Conservation (phyloP, 1,140 invertebrate species). For the Drosophila suzukii region DNA sequence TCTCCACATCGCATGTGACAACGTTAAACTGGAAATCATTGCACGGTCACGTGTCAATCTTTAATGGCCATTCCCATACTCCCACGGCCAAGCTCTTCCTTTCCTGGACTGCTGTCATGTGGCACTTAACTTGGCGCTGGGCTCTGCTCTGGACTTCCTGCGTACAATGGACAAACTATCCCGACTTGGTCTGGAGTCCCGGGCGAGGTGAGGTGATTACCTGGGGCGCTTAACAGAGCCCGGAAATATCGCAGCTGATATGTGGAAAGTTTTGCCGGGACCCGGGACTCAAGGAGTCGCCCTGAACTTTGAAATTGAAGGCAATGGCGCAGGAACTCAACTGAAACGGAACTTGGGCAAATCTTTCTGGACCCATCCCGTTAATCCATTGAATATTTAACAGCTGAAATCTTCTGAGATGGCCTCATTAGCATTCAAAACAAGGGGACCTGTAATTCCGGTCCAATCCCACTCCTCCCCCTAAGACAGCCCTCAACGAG, state of each 20-base stretch:
- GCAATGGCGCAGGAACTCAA: conserved; percentile 3
- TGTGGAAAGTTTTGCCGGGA: conserved; percentile 35
- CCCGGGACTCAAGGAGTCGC: not conserved
- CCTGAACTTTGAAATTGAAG: conserved; percentile 29
- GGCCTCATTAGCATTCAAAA: conserved; percentile 38
- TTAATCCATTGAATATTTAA: conserved; percentile 41
- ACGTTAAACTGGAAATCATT: conserved; percentile 82
- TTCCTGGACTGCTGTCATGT: conserved; percentile 53
- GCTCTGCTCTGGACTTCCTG: conserved; percentile 27
- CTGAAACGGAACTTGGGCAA: conserved; percentile 3
- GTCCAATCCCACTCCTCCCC: conserved; percentile 7
- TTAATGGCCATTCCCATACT: conserved; percentile 53
- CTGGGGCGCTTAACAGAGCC: conserved; percentile 17
- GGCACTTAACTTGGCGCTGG: conserved; percentile 58
- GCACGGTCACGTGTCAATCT: conserved; percentile 84
- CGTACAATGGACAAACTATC: conserved; percentile 55
- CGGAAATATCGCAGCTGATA: conserved; percentile 28
- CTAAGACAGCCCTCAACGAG: conserved; percentile 42
- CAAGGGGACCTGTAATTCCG: conserved; percentile 34
- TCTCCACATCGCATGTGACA: conserved; percentile 65
- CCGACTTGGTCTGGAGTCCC: conserved; percentile 15
- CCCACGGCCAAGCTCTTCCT: not conserved
- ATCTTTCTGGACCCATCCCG: not conserved
- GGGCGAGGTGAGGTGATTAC: conserved; percentile 30
- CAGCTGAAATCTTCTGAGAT: conserved; percentile 15